Evolutionary conservation across 37 sponge, comb jelly and placozoan species (phyloP), one percentile per base, ranked within the genome.

Genomic region (Axinella damicornis): DNA sequence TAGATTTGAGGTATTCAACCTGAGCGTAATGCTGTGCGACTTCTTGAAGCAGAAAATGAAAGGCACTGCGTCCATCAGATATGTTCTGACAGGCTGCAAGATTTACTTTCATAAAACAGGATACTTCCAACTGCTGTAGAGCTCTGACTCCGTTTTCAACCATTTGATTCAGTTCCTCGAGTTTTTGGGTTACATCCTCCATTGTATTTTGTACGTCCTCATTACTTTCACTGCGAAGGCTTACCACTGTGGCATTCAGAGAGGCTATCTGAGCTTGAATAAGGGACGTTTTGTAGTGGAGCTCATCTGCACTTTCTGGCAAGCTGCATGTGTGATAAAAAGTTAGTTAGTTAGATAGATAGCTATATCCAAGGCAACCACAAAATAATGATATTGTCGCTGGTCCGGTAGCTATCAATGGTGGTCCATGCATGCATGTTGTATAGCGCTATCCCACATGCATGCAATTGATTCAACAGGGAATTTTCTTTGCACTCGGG

Each of bases 301-400:
- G 37, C 39, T 77, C 63, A 61, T 77, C 78, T 36, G 78, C 37
- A 63, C 78, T 77, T 62, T 77, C 78, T 30, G 78, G 39, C 24
- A 74, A 15, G 55, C 75, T 74, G 75, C 24, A 74, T 9, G n/a
- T n/a, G n/a, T n/a, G n/a, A n/a, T n/a, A n/a, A n/a, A 46, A 46
- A 46, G 46, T 4, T 46, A 46, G 46, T 12, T 46, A 46, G 46
- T 9, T 46, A 46, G 46, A 46, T 9, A 46, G 46, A 46, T 46
- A 46, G 46, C 46, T 9, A 46, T 9, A 4, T 46, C 46, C 46
- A n/a, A n/a, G n/a, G n/a, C n/a, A n/a, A n/a, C n/a, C n/a, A n/a
- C n/a, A n/a, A n/a, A n/a, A n/a, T n/a, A n/a, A n/a, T n/a, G n/a
- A n/a, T n/a, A n/a, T n/a, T n/a, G n/a, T n/a, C n/a, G n/a, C n/a